Percentiles rank a stretch among this genome's conserved stretches.
Evolutionary conservation across 2,113 vertebrate genomes (phyloP).

Genomic region (Isurus oxyrinchus): DNA sequence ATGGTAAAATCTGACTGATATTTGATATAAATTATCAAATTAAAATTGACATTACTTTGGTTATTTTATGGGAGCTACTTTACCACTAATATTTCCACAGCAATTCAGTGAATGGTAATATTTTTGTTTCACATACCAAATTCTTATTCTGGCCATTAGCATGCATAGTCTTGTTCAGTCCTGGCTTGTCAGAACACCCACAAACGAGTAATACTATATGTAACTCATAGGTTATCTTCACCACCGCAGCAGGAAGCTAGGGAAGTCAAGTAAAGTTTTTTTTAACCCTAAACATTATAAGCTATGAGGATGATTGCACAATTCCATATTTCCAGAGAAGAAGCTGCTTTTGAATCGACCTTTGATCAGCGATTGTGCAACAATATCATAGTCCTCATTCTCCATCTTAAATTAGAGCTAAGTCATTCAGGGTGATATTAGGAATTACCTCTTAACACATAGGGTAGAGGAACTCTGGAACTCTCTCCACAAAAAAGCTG

Average conservation of each 20-base stretch:
- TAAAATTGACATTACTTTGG: background rate
- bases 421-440: too few relatives aligned
- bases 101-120: too few relatives aligned
- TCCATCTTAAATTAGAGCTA: background rate
- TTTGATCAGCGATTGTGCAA: background rate
- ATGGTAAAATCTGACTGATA: background rate
- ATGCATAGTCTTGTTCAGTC: background rate
- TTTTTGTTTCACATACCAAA: slow-evolving; percentile 7
- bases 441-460: too few relatives aligned
- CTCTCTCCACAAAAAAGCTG: background rate
- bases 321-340: background rate
- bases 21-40: background rate
- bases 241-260: background rate
- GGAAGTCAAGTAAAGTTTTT: background rate
- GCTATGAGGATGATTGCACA: background rate
- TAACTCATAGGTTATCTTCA: background rate
- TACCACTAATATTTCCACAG: background rate
- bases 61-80: background rate
- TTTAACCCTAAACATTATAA: background rate
- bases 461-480: too few relatives aligned
- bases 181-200: background rate
- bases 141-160: background rate
- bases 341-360: background rate
- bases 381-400: background rate
- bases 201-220: background rate